Percentiles rank a stretch among this genome's conserved stretches.
Evolutionary conservation across 2,113 vertebrate genomes (phyloP).

Genomic region (Muntiacus muntjak): DNA sequence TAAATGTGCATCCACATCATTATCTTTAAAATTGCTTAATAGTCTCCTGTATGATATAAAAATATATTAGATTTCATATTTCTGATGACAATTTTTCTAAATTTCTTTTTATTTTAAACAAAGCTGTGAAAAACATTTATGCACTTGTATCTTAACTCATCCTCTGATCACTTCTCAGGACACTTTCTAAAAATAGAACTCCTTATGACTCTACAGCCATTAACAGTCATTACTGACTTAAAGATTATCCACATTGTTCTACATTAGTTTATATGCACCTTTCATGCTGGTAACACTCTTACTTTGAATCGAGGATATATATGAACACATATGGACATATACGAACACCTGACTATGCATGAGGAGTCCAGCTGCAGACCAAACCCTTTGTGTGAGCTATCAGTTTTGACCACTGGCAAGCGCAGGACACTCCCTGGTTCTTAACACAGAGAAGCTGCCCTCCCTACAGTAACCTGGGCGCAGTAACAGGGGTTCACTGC

Average conservation of each 20-base stretch:
- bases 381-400: background rate
- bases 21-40: background rate
- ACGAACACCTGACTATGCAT: background rate
- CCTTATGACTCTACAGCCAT: background rate
- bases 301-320: background rate
- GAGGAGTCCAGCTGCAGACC: background rate
- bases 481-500: no score
- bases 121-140: background rate
- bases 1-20: background rate
- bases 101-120: background rate
- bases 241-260: background rate
- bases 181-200: background rate
- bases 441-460: fast-evolving
- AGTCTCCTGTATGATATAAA: background rate
- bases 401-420: no score
- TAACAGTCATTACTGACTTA: background rate
- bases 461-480: no score
- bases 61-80: background rate
- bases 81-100: background rate
- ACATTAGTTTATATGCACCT: background rate
- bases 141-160: background rate
- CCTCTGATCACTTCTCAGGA: background rate
- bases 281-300: background rate
- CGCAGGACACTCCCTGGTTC: background rate
- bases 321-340: no score